Evolutionary conservation across 2,888 invertebrate species (phyloP).

Genomic region (Agrotis exclamationis): DNA sequence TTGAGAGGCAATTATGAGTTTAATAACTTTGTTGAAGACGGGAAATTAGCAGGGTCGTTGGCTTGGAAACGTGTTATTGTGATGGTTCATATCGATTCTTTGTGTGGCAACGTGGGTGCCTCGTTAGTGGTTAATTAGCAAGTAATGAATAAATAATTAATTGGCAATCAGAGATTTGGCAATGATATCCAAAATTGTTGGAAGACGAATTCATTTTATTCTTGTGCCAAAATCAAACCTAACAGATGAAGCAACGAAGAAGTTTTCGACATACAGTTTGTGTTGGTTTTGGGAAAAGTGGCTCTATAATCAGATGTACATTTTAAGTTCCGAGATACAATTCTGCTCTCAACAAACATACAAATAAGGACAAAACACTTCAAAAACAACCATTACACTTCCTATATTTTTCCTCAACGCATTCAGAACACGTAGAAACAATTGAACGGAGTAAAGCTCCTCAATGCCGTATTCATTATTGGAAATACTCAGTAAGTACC

Average conservation of each 20-base stretch:
- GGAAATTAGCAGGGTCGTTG: conserved; percentile 53
- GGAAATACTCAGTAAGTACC: conserved; percentile 40
- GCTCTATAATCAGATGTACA: background rate
- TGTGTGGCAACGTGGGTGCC: conserved; percentile 1
- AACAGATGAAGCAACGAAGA: background rate
- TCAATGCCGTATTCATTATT: conserved; percentile 46
- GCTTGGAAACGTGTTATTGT: conserved; percentile 17
- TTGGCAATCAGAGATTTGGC: background rate
- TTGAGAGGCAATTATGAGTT: conserved; percentile 57
- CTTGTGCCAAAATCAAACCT: background rate
- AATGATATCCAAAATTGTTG: background rate
- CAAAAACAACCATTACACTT: conserved; percentile 31
- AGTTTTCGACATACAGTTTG: background rate
- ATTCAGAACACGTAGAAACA: conserved; percentile 52
- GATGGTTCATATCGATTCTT: conserved; percentile 7
- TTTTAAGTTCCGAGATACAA: background rate
- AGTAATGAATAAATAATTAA: background rate
- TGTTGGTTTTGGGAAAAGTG: background rate
- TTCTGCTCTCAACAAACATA: background rate
- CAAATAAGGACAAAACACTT: conserved; percentile 27
- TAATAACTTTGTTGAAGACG: conserved; percentile 54
- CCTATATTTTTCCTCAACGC: conserved; percentile 43
- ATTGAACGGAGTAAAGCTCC: conserved; percentile 31
- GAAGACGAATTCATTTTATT: background rate
- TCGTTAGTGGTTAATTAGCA: background rate